phyloP scores from a whole-genome alignment of 1,140 invertebrate species.

The Bombus pyrosoma region DNA sequence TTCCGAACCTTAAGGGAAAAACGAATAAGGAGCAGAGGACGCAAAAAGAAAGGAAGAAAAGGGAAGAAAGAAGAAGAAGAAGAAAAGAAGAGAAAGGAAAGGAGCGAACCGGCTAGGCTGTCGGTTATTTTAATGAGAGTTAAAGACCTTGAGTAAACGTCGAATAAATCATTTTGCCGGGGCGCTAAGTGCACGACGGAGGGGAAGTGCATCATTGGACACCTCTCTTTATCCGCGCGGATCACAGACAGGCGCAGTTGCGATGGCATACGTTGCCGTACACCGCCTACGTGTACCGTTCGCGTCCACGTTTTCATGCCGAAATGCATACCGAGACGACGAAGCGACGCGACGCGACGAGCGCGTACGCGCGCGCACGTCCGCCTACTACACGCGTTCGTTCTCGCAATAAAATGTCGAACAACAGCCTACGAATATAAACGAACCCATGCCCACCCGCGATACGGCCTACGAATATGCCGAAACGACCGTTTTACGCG shows the following conservation, averaged over 20 bases:
- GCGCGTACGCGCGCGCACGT: not conserved
- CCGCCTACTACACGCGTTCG: constrained; percentile 24
- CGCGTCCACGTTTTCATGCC: not conserved
- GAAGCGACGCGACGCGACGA: not conserved
- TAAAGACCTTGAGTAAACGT: constrained; percentile 78
- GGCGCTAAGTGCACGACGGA: constrained; percentile 63
- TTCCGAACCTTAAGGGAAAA: constrained; percentile 21
- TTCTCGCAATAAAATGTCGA: constrained; percentile 57
- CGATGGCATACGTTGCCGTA: constrained; percentile 14
- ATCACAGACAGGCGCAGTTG: constrained; percentile 42
- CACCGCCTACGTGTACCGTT: constrained; percentile 19
- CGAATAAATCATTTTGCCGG: constrained; percentile 79
- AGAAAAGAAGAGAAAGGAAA: constrained; percentile 24
- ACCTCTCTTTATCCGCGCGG: constrained; percentile 58
- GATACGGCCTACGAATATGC: constrained; percentile 33
- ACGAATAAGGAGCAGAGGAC: not conserved
- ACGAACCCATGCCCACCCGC: constrained; percentile 51
- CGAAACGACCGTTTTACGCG: constrained; percentile 28
- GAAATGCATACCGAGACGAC: not conserved
- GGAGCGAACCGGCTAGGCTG: constrained; percentile 51
- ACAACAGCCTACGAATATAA: constrained; percentile 64
- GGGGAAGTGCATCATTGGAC: constrained; percentile 47
- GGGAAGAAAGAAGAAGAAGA: not conserved
- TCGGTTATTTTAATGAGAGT: constrained; percentile 79
- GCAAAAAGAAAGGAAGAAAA: not conserved